Conservation (phyloP, 92 coral and sea anemone species). For the Epizoanthus fatuus region DNA sequence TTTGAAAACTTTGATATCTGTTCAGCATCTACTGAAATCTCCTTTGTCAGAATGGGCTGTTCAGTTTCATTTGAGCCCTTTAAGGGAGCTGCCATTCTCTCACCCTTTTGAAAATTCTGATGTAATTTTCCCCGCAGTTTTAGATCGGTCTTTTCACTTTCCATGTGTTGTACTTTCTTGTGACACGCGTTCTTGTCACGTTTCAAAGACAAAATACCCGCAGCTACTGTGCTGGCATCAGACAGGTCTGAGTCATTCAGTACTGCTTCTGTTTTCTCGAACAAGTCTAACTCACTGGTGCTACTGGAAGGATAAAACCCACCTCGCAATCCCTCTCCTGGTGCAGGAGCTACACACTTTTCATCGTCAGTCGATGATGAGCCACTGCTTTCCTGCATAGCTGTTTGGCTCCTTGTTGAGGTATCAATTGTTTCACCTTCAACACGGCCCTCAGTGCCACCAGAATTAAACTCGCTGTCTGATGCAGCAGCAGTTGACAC, state of each 20-base stretch:
- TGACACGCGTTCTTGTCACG: neutral
- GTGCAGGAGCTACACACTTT: neutral
- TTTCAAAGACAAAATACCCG: slow-evolving; percentile 6
- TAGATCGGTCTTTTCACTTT: neutral
- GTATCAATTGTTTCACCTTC: neutral
- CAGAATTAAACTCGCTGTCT: neutral
- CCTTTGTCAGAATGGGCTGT: neutral
- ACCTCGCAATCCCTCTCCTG: neutral
- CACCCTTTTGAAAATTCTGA: neutral
- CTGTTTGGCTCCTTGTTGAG: neutral
- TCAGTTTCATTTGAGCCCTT: neutral
- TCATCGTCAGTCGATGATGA: neutral
- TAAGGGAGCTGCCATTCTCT: too few relatives aligned
- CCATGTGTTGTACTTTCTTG: neutral
- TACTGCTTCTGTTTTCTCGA: slow-evolving; percentile 30
- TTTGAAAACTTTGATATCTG: neutral
- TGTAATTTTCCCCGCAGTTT: neutral
- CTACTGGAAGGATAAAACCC: neutral
- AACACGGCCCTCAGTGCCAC: neutral
- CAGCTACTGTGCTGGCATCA: slow-evolving; percentile 20
- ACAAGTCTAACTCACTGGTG: slow-evolving; percentile 32
- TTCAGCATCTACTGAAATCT: neutral
- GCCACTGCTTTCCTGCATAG: neutral
- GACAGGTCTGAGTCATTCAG: slow-evolving; percentile 11
- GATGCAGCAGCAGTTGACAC: neutral